Conservation (phyloP, 2,797 vertebrate genomes). For the Crenichthys baileyi region DNA sequence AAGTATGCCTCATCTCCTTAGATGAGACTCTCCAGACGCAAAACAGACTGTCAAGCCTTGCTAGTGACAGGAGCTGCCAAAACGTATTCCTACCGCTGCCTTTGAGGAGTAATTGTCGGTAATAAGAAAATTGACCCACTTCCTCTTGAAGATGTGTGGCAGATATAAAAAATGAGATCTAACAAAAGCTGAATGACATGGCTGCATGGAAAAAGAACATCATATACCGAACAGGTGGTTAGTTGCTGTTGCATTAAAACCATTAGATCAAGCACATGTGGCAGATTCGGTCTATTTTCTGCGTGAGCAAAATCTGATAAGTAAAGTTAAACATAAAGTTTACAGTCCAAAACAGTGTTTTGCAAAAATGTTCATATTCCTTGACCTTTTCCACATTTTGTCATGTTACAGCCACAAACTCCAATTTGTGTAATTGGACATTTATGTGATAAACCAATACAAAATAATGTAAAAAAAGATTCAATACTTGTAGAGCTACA, state of each 20-base stretch:
- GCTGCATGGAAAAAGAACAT: constrained; percentile 20
- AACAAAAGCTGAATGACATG: constrained; percentile 39
- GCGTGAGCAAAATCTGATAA: background rate
- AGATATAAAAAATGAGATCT: constrained; percentile 50
- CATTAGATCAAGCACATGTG: constrained; percentile 11
- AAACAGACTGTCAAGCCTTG: constrained; percentile 38
- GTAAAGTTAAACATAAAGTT: background rate
- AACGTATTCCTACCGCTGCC: constrained; percentile 42
- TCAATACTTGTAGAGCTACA: too few species aligned
- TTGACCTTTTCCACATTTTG: background rate
- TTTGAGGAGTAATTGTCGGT: constrained; percentile 69
- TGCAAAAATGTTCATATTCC: background rate
- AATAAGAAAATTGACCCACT: constrained; percentile 74
- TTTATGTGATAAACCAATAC: background rate
- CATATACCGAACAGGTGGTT: constrained; percentile 14
- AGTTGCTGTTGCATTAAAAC: constrained; percentile 39
- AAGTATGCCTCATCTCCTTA: constrained; percentile 76
- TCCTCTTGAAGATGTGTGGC: constrained; percentile 41
- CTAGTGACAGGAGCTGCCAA: constrained; percentile 52
- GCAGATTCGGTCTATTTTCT: constrained; percentile 12
- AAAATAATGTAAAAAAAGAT: background rate
- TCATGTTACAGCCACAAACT: background rate
- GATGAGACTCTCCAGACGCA: constrained; percentile 68
- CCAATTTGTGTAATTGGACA: background rate
- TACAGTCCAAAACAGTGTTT: too few species aligned